phyloP scores from a whole-genome alignment of 2,797 vertebrate species.

The Tiaroga cobitis region DNA sequence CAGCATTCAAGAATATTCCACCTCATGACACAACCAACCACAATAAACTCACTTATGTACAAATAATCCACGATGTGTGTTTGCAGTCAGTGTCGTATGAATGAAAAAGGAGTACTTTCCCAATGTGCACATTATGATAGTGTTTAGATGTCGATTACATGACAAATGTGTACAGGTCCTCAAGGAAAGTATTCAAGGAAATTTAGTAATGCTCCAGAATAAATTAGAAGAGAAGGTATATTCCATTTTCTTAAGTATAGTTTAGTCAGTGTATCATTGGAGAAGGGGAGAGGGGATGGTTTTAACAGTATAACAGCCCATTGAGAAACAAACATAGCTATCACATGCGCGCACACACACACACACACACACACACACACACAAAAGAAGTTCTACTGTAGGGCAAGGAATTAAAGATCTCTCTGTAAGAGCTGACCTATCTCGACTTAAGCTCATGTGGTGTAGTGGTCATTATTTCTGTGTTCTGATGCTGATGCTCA shows the following conservation, averaged over 20 bases:
- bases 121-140: slow-evolving; percentile 63
- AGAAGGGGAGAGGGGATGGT: slow-evolving; percentile 76
- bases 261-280: slow-evolving; percentile 81
- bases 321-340: slow-evolving; percentile 77
- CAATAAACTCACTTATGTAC: slow-evolving; percentile 76
- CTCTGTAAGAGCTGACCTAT: slow-evolving; percentile 37
- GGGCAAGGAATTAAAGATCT: slow-evolving; percentile 36
- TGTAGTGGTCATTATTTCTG: slow-evolving; percentile 42
- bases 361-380: slow-evolving; percentile 40
- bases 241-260: slow-evolving; percentile 65
- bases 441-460: slow-evolving; percentile 35
- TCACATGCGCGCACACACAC: slow-evolving; percentile 55
- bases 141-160: slow-evolving; percentile 69
- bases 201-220: slow-evolving; percentile 72
- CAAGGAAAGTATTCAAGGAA: slow-evolving; percentile 59
- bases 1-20: slow-evolving; percentile 76
- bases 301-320: slow-evolving; percentile 80
- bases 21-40: slow-evolving; percentile 76
- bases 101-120: slow-evolving; percentile 67
- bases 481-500: slow-evolving; percentile 49
- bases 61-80: slow-evolving; percentile 72
- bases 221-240: slow-evolving; percentile 76
- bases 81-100: slow-evolving; percentile 68
- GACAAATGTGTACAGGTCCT: slow-evolving; percentile 71
- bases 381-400: slow-evolving; percentile 45